A percentile compares a stretch with the other conserved stretches of the same genome.
phyloP scores from a whole-genome alignment of 2,113 vertebrate genomes.

The Hystrix brachyura region DNA sequence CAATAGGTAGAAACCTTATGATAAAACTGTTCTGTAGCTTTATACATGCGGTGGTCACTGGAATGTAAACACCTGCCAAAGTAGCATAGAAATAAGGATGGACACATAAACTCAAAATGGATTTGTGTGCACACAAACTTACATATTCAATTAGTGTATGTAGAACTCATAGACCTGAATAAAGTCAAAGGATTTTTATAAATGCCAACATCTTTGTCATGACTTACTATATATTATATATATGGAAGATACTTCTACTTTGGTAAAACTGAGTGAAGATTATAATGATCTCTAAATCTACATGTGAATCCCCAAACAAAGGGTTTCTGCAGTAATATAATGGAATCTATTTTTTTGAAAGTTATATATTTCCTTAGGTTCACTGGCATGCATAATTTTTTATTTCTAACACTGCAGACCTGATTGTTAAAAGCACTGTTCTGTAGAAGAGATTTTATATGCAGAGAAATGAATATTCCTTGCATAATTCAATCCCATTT shows the following conservation, averaged over 20 bases:
- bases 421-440: conserved; percentile 29
- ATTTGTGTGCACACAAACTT: not conserved
- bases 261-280: not conserved
- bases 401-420: not conserved
- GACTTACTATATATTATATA: not conserved
- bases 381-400: not conserved
- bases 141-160: not conserved
- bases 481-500: not conserved
- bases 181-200: not conserved
- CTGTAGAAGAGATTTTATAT: not conserved
- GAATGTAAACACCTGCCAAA: not conserved
- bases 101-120: not conserved
- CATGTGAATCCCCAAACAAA: not conserved
- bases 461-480: not conserved
- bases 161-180: not conserved
- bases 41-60: not conserved
- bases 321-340: not conserved
- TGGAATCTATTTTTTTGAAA: not conserved
- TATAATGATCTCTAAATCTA: not conserved
- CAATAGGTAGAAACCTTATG: not conserved
- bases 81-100: not conserved
- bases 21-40: not conserved
- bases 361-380: not conserved
- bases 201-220: not conserved
- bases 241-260: not conserved